Percentiles rank a stretch among this genome's conserved stretches.
Conservation (phyloP, 2,113 vertebrate genomes). For the Carassius carassius region DNA sequence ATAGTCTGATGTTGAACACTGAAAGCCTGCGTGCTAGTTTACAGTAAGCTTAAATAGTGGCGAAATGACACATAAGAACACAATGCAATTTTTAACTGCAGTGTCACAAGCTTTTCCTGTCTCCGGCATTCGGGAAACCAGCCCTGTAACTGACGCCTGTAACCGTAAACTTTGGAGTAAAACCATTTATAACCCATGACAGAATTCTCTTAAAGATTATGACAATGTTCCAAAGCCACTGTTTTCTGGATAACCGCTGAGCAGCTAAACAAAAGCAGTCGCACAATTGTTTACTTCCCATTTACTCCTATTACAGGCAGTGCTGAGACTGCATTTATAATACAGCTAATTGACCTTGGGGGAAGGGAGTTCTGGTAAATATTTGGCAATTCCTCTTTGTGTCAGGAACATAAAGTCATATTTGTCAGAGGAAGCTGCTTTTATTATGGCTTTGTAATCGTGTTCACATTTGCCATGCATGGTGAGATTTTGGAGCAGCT, state of each 20-base stretch:
- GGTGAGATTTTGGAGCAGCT: not conserved
- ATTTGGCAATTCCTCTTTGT: slow-evolving; percentile 24
- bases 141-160: not conserved
- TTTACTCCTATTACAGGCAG: slow-evolving; percentile 25
- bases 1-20: not conserved
- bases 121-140: not conserved
- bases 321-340: slow-evolving; percentile 21
- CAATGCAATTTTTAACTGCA: not conserved
- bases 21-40: not conserved
- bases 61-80: not conserved
- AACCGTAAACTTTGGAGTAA: not conserved
- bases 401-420: not conserved
- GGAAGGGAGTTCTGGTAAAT: slow-evolving; percentile 31
- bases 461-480: not conserved
- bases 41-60: not conserved
- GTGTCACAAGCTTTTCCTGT: not conserved
- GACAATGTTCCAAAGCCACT: not conserved
- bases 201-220: not conserved
- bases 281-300: slow-evolving; percentile 22
- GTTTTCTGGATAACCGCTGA: not conserved
- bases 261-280: slow-evolving; percentile 19
- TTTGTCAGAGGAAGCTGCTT: slow-evolving; percentile 6
- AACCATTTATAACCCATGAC: not conserved
- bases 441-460: not conserved
- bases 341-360: slow-evolving; percentile 15